Base-by-base conservation (phyloP, 2,113 vertebrate species). In the Carassius carassius region DNA sequence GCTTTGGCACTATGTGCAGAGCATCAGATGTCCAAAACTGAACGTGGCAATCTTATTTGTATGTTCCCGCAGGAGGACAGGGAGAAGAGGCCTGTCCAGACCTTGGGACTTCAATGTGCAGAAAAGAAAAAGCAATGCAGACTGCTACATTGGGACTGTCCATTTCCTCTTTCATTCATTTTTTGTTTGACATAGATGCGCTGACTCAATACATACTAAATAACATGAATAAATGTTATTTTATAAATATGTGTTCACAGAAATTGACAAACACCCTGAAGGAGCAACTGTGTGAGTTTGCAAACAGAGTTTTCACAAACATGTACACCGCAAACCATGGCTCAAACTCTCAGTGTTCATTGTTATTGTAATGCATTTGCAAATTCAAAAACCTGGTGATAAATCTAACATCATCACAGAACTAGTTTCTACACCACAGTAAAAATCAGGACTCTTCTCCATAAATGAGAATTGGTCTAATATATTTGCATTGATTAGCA, bases 11-110 rank as follows among this genome's bases (percentile, higher is more conserved):
- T 87, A 85, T 19, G 37, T 23, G 23, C 49, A 83, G 89, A 11
- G 63, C 83, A 74, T 41, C 5, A 17, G 70, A 82, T 73, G 82
- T 86, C 85, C 58, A 62, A 44, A 44, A 93, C 92, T 94, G 70
- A 92, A 12, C 60, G 91, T 93, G 89, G 90, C 91, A 62, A 41
- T 85, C 88, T 32, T 83, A 60, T 88, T 84, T 87, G 63, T 92
- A 63, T 92, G 51, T 92, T 92, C 91, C 88, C 87, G 79, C 92
- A 94, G 89, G 91, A 95, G 63, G 92, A 90, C 86, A 75, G 72
- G 1, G 79, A 76, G 78, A 81, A 87, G 88, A 87, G 90, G 92
- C 92, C 92, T 2, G 94, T 96, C 94, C 94, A 93, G 94, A 94
- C 90, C 94, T 95, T 93, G 0, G 90, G 94, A 63, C 93, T 90